Evolutionary conservation across 2,113 vertebrate species (phyloP), one percentile per base, ranked within the genome.

Genomic region (Pardalotus punctatus): DNA sequence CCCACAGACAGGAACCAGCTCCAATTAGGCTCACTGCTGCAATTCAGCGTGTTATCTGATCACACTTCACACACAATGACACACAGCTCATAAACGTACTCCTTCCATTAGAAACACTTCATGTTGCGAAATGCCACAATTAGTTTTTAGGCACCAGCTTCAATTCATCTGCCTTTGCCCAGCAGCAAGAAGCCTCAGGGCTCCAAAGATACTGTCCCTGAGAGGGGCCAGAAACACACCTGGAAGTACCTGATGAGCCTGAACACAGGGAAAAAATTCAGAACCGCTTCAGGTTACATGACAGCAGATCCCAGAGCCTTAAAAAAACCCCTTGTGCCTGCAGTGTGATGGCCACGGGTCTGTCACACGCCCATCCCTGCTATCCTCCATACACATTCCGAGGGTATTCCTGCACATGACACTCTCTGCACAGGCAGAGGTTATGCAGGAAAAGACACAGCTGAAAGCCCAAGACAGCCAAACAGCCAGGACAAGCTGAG

Each of bases 301-400:
- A 33, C 12, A 48, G 43, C 7, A 62, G 47, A 35, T 7, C 23
- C 54, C 62, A 3, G 13, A 86, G 43, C 29, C 27, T 45, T 31
- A 29, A n/a, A 54, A 70, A 56, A n/a, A 1, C 0, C 3, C 17
- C 27, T 10, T 5, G 36, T 22, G 54, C 27, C n/a, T 10, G 0
- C 24, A 9, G 23, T 1, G 5, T 1, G 6, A 33, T 1, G 16
- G 66, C 28, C 28, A 10, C 0, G 19, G 53, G 8, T 72, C 35
- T 33, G 54, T 10, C 31, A 18, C 38, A 31, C 2, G 1, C n/a
- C 33, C 11, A 1, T 22, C 31, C 1, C 33, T 24, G 25, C 29
- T 20, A 10, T 1, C 53, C 61, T 31, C 54, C 7, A 2, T 1
- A 5, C 15, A 12, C 15, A 3, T 53, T 22, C 61, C 84, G 33